Percentiles rank a stretch among this genome's conserved stretches.
These are phyloP conservation scores for Cantharis rustica DNA, from an alignment of 2,888 invertebrate species.

Conservation along the genomic window DNA sequence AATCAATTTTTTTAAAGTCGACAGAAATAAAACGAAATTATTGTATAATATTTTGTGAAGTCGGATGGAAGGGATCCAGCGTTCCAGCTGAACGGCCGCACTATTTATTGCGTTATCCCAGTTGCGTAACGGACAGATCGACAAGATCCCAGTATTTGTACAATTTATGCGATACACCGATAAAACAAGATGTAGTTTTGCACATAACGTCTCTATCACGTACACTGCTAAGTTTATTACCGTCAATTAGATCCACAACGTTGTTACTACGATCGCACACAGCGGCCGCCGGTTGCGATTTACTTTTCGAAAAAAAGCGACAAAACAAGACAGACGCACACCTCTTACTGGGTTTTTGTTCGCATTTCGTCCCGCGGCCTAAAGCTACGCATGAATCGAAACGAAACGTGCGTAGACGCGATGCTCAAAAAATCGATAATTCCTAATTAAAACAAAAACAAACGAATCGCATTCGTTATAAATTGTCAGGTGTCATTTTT, in stretches of 20 bases:
- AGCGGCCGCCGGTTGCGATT: neutral
- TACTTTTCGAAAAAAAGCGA: neutral
- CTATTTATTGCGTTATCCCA: neutral
- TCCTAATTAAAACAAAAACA: neutral
- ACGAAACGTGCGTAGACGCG: neutral
- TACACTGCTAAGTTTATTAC: neutral
- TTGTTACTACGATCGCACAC: neutral
- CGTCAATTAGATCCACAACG: neutral
- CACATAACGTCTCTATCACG: neutral
- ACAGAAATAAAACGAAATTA: too few species aligned
- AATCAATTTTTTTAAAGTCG: too few species aligned
- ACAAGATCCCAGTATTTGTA: neutral
- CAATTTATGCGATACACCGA: neutral
- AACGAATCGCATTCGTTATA: neutral
- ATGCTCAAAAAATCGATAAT: neutral
- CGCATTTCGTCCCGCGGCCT: neutral
- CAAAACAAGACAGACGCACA: neutral
- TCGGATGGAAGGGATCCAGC: too few species aligned
- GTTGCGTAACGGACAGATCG: neutral
- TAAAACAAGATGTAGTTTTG: neutral
- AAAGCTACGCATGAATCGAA: neutral
- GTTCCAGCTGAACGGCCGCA: neutral
- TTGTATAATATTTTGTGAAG: too few species aligned
- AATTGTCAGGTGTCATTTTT: neutral
- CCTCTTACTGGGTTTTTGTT: neutral